Evolutionary conservation across 2,113 vertebrate species (phyloP), one percentile per base, ranked within the genome.

Genomic region (Dascyllus trimaculatus): DNA sequence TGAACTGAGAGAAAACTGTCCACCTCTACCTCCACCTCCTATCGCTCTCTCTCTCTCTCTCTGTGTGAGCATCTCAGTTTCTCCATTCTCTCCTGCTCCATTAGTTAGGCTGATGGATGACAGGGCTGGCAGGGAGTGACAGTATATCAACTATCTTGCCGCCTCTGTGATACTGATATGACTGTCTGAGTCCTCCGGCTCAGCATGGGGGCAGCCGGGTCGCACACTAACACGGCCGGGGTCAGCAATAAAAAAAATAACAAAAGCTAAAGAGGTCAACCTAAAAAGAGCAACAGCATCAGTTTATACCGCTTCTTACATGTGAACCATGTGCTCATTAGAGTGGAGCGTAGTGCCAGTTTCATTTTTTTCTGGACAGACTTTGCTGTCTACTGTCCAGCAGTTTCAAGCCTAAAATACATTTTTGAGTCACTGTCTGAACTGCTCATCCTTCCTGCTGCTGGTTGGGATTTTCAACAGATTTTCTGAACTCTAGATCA

Each of bases 81-180:
- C 65, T 88, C 83, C 71, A 22, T 64, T 78, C 65, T 61, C 71
- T 68, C 65, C 67, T 56, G 85, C 26, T 84, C 85, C 80, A 91
- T 92, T 90, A 90, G 84, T 80, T 60, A 17, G 71, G 54, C 73
- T 92, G 88, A 92, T 88, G 81, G 88, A 92, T 89, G 90, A 77
- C 81, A 70, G 75, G 11, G 48, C 54, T 80, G 78, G 73, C 69
- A 81, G 73, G 58, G 75, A 79, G 57, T 62, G 87, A 85, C 86
- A 90, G 79, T 38, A 63, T 64, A 88, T 84, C 78, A 86, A 75
- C 80, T 73, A 57, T 78, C 78, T 56, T 25, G 56, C 82, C 61
- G 77, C 74, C 61, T 66, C 71, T 84, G 26, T 76, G 85, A 85
- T 71, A 73, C 76, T 72, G 73, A 79, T 78, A 72, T 82, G 82